phyloP scores from a whole-genome alignment of 2,888 invertebrate species.

The Bimastos eiseni region DNA sequence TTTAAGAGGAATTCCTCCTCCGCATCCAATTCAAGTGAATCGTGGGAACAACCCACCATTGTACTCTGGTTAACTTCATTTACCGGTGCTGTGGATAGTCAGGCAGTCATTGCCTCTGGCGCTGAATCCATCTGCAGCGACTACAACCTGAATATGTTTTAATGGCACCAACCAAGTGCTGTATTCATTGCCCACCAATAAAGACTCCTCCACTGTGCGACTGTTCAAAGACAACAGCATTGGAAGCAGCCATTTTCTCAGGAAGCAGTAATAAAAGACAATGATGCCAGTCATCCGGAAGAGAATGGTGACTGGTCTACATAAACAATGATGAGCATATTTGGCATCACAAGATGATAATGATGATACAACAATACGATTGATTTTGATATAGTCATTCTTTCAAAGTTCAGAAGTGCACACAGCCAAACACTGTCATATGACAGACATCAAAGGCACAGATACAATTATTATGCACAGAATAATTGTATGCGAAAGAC shows the following conservation, averaged over 20 bases:
- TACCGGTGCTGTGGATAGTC: not conserved
- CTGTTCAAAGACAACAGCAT: not conserved
- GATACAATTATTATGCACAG: too few relatives aligned
- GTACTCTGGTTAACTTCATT: not conserved
- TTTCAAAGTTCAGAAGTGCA: too few relatives aligned
- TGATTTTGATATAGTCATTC: not conserved
- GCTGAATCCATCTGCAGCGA: not conserved
- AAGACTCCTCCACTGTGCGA: not conserved
- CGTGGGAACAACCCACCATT: not conserved
- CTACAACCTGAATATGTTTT: not conserved
- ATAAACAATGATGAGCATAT: not conserved
- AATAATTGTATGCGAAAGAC: too few relatives aligned
- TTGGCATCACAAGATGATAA: constrained; percentile 16
- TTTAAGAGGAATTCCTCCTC: not conserved
- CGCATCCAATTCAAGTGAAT: not conserved
- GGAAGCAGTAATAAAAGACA: not conserved
- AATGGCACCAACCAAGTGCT: not conserved
- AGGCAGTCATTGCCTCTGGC: not conserved
- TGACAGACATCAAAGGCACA: too few relatives aligned
- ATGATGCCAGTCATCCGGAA: not conserved
- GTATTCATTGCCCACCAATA: not conserved
- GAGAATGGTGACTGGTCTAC: not conserved
- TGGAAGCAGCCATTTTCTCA: not conserved
- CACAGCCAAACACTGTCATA: too few relatives aligned
- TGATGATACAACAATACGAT: constrained; percentile 15